Percentiles rank a stretch among this genome's conserved stretches.
Evolutionary conservation across 1,140 invertebrate genomes (phyloP).

Genomic region (Cherax destructor): DNA sequence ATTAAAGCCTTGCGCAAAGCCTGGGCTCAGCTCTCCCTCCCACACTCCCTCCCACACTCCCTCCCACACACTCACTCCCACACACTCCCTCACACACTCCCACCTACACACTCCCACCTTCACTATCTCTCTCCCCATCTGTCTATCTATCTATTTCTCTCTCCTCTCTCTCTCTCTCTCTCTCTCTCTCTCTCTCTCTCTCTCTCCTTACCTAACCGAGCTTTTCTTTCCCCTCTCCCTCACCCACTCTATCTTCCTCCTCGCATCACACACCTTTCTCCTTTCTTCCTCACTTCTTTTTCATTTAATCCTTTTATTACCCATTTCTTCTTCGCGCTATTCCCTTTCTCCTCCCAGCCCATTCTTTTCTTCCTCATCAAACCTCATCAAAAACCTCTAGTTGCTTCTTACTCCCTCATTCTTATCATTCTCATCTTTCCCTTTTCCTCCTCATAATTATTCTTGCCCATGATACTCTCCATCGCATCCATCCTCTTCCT

Average conservation of each 20-base stretch:
- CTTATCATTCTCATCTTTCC: not conserved
- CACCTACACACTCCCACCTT: not conserved
- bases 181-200: not conserved
- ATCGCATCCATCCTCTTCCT: too few relatives aligned
- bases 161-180: not conserved
- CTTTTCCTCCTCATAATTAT: not conserved
- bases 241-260: constrained; percentile 16
- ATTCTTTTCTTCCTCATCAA: not conserved
- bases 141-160: constrained; percentile 4
- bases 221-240: not conserved
- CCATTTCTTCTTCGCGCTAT: too few relatives aligned
- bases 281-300: too few relatives aligned
- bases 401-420: too few relatives aligned
- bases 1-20: constrained; percentile 32
- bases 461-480: too few relatives aligned
- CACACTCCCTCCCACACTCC: not conserved
- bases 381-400: too few relatives aligned
- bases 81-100: too few relatives aligned
- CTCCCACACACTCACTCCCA: too few relatives aligned
- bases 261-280: not conserved
- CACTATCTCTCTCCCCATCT: not conserved
- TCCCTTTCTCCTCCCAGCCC: not conserved
- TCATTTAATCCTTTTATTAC: too few relatives aligned
- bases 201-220: too few relatives aligned
- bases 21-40: not conserved